Evolutionary conservation across 2,888 invertebrate genomes (phyloP), one percentile per base, ranked within the genome.

Genomic region (Temnothorax ravouxi): DNA sequence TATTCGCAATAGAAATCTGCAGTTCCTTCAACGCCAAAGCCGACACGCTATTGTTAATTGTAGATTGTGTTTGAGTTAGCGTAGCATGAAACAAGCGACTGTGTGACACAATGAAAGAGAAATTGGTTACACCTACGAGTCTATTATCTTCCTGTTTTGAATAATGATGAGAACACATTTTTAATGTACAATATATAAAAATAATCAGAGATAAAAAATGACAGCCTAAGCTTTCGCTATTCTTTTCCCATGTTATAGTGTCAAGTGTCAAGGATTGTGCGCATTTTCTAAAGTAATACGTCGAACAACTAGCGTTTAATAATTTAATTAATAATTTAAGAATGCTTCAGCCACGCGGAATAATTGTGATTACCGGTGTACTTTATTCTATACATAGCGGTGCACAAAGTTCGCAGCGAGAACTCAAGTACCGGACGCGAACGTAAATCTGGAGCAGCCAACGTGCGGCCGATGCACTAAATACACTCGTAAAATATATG

Each of bases 401-500:
- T 25, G 38, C 25, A 54, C 71, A 54, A 44, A 47, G n/a, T 56
- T n/a, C 29, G 47, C 61, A 59, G 61, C 21, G 84, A 82, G 79
- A 87, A 54, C 54, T 62, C 71, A 41, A 66, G 69, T 72, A 81
- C 72, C 81, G 77, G 79, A 87, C 80, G 86, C 67, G 80, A 52
- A 67, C 85, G 82, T 88, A 88, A 88, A 88, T 88, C 82, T 62
- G 50, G 66, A 61, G 75, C 66, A 56, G 61, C 74, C 59, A 81
- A 72, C 88, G 50, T 15, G n/a, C 13, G 50, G 44, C 29, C 81
- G 62, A 75, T 79, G 79, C 86, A 83, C 86, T 83, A 75, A 87
- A 84, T 80, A 71, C 84, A 75, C 59, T 79, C 66, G 84, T 82
- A 77, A 88, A 89, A 89, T 89, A 89, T 81, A 87, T 74, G 71